Evolutionary conservation across 2,888 invertebrate species (phyloP), one percentile per base, ranked within the genome.

Genomic region (Gymnocheta viridis): DNA sequence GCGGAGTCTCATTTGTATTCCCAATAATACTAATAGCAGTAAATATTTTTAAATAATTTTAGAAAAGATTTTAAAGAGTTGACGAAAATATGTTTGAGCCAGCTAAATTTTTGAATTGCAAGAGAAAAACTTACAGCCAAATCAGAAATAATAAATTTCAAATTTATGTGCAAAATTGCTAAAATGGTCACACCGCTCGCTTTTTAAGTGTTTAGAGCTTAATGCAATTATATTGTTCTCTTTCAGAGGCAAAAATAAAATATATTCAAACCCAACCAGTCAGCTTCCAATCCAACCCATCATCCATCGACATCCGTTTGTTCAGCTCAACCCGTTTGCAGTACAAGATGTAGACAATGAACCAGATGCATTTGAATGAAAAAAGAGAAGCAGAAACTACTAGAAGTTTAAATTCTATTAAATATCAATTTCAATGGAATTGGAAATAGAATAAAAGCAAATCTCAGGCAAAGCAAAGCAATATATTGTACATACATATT

Each of bases 361-460:
- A 17, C 9, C n/a, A 22, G 22, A 38, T 35, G 27, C 17, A 38
- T 38, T 35, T 41, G 38, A n/a, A 51, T 32, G 17, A 49, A 22
- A n/a, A 47, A 32, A 22, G 27, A 41, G 56, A 44, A 29, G 19
- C 14, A 62, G 29, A 19, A 49, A 24, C 14, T 4, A 5, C 54
- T 70, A 44, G 6, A 35, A 58, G n/a, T 29, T 77, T 77, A 41
- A 58, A 60, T 35, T 38, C 54, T 60, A 76, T 76, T 64, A 62
- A 56, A 69, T 51, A 74, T 54, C 54, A 81, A 81, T 81, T 74
- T 62, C 62, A 74, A 51, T 69, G 74, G 66, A 58, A 66, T 49
- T 66, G 80, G 10, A 73, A 74, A 29, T 14, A 41, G 10, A 73
- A 66, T 32, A 38, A 54, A 35, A 19, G 10, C n/a, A 60, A 73